phyloP scores from a whole-genome alignment of 2,888 invertebrate species.

The Orthosia gothica region DNA sequence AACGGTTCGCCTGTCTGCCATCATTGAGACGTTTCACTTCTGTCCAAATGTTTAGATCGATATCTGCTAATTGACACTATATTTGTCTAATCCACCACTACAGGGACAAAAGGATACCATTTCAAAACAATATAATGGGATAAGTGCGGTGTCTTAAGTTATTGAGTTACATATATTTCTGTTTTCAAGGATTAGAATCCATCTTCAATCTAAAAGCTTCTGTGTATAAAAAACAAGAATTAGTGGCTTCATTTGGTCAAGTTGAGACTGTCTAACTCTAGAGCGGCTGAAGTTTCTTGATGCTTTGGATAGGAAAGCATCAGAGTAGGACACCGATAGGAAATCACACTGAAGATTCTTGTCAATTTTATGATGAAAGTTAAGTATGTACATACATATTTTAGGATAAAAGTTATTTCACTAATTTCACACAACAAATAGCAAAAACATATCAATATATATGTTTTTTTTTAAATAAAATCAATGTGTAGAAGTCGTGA shows the following conservation, averaged over 20 bases:
- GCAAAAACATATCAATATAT: no score
- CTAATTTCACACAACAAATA: no score
- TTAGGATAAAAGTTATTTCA: no score
- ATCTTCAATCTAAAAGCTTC: constrained; percentile 18
- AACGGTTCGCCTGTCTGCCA: constrained; percentile 67
- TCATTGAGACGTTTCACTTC: constrained; percentile 64
- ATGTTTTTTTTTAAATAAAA: no score
- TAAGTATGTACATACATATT: not conserved
- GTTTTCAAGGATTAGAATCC: not conserved
- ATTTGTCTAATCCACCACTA: constrained; percentile 62
- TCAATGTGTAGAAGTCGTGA: not conserved
- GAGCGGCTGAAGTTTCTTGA: no score
- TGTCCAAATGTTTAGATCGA: constrained; percentile 68
- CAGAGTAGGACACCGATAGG: not conserved
- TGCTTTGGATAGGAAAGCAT: not conserved
- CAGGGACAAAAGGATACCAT: constrained; percentile 18
- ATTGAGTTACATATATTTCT: constrained; percentile 7
- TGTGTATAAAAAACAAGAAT: not conserved
- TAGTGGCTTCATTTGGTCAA: not conserved
- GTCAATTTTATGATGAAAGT: not conserved
- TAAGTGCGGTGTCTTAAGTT: constrained; percentile 31
- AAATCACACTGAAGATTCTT: not conserved
- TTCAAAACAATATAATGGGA: constrained; percentile 33
- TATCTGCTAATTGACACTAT: constrained; percentile 73
- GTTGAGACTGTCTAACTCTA: not conserved